Evolutionary conservation across 2,888 invertebrate genomes (phyloP), one percentile per base, ranked within the genome.

Genomic region (Leptarthrus brevirostris): DNA sequence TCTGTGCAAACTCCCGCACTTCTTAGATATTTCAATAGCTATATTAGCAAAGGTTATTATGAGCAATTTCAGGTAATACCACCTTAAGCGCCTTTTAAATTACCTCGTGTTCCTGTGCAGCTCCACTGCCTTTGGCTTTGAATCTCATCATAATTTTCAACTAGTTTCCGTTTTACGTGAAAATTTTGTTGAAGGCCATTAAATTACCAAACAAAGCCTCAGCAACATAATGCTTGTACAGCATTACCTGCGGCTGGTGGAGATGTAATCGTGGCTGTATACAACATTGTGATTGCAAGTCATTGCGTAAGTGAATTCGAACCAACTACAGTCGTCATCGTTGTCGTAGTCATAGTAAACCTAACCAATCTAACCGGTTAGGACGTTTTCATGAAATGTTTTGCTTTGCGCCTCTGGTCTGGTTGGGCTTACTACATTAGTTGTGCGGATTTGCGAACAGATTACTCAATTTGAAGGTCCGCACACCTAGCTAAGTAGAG

Each of bases 401-500:
- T 3, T 3, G 3, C 8, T 40, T n/a, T 40, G 3, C 2, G n/a
- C 10, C 40, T 40, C 40, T n/a, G n/a, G 40, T 30, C 30, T 30
- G 30, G 30, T 30, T 5, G 30, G 3, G 8, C 12, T 40, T 40
- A 40, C 40, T 40, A 12, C 12, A 12, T 40, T n/a, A 40, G n/a
- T 30, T 30, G 30, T 40, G n/a, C n/a, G 40, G 12, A 12, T 40
- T 40, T 40, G n/a, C 40, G 12, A 40, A 40, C 12, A 12, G 12
- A 24, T 64, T 64, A 10, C 64, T 44, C 64, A 64, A 64, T 64
- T 64, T 64, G 64, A 64, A 64, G 64, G 64, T 64, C 64, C 16
- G 40, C 40, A 40, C 40, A n/a, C n/a, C 12, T 40, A 40, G 12
- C 10, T 0, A 2, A n/a, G 0, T 40, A 40, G 0, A 40, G n/a